These are phyloP conservation scores for Urophycis tenuis DNA, from an alignment of 2,797 vertebrate species.

Conservation along the genomic window DNA sequence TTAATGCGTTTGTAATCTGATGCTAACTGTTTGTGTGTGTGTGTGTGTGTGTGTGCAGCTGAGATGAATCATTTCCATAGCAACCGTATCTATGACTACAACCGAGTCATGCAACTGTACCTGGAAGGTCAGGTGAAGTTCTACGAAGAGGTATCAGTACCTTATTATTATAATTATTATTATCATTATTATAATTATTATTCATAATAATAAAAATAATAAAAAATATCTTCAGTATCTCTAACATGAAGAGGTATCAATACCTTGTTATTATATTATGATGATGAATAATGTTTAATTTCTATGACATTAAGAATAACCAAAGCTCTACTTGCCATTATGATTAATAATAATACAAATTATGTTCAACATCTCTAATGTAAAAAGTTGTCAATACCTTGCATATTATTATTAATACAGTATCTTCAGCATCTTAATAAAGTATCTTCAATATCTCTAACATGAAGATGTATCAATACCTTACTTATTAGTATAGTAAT, in stretches of 20 bases:
- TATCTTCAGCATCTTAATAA: no score
- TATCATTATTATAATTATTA: not conserved
- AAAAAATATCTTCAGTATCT: no score
- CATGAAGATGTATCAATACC: constrained; percentile 74
- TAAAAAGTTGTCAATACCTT: constrained; percentile 72
- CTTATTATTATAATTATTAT: not conserved
- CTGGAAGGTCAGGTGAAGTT: constrained; percentile 86
- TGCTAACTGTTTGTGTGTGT: not conserved
- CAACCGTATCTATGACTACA: constrained; percentile 97
- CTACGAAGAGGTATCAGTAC: constrained; percentile 77
- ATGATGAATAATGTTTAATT: no score
- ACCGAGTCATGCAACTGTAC: constrained; percentile 87
- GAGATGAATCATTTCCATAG: constrained; percentile 97
- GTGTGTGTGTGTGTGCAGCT: constrained; percentile 59
- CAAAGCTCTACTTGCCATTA: no score
- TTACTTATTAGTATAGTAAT: not conserved
- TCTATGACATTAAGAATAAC: no score
- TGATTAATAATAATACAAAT: no score
- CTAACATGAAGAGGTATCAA: constrained; percentile 81
- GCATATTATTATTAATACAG: not conserved
- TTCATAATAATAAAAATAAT: no score
- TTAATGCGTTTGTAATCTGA: not conserved
- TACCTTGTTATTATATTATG: not conserved
- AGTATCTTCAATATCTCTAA: no score
- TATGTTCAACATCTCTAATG: no score